Conservation (phyloP, 2,888 invertebrate genomes). For the Drosophila mimetica region DNA sequence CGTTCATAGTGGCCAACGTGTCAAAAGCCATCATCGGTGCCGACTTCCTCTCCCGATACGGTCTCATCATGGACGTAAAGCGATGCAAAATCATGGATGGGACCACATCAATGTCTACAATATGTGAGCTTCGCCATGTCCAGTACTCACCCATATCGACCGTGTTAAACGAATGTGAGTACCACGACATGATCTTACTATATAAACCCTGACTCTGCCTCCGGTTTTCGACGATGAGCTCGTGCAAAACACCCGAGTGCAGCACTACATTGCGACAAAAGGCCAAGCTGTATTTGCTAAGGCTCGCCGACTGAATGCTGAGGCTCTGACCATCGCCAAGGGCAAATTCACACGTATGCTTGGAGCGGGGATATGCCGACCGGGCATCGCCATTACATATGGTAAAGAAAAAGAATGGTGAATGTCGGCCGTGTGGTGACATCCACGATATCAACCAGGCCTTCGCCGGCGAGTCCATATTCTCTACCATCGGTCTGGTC, state of each 20-base stretch:
- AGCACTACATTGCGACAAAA: slow-evolving; percentile 37
- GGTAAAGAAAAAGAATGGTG: not conserved
- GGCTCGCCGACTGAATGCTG: slow-evolving; percentile 32
- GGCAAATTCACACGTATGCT: not conserved
- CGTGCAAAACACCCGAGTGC: slow-evolving; percentile 4
- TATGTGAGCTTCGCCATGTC: not conserved
- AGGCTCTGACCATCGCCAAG: not conserved
- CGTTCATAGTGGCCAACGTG: slow-evolving; percentile 2
- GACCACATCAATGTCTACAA: too few species aligned
- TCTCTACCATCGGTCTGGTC: slow-evolving; percentile 41
- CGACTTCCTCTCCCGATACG: too few species aligned
- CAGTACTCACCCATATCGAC: not conserved
- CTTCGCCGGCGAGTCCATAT: slow-evolving; percentile 33
- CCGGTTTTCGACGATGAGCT: not conserved
- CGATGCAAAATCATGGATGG: too few species aligned
- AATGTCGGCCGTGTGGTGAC: not conserved
- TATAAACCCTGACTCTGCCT: not conserved
- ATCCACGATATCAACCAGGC: slow-evolving; percentile 1
- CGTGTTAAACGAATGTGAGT: not conserved
- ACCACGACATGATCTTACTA: not conserved
- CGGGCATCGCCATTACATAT: not conserved
- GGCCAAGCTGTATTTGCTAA: slow-evolving; percentile 40
- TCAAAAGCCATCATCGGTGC: too few species aligned
- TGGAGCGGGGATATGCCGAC: slow-evolving; percentile 31
- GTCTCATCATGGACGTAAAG: too few species aligned